phyloP scores from a whole-genome alignment of 2,113 vertebrate species.

The Bombycilla garrulus region DNA sequence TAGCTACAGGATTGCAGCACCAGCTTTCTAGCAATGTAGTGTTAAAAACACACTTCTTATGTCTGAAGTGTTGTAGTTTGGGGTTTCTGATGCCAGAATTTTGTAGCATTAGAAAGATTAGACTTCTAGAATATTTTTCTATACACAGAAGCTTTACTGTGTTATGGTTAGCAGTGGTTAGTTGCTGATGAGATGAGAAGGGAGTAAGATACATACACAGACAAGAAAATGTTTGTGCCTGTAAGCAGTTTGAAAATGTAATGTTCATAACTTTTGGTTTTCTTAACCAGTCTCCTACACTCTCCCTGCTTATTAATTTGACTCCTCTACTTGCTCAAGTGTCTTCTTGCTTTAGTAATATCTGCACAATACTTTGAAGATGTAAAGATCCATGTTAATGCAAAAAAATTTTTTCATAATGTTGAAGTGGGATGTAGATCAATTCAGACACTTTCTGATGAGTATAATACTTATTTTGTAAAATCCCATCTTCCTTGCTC shows the following conservation, averaged over 20 bases:
- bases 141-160: not conserved
- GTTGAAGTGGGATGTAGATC: not conserved
- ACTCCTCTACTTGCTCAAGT: not conserved
- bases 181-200: not conserved
- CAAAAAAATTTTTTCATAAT: not conserved
- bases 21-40: not conserved
- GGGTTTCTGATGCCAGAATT: not conserved
- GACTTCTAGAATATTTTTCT: not conserved
- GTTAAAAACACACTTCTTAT: rapidly evolving
- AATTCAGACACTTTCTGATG: not conserved
- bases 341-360: not conserved
- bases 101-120: not conserved
- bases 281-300: not conserved
- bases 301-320: not conserved
- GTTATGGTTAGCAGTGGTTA: not conserved
- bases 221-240: not conserved
- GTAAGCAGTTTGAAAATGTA: not conserved
- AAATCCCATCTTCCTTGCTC: not conserved
- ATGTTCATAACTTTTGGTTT: not conserved
- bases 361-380: not conserved
- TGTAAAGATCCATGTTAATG: not conserved
- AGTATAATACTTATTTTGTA: not conserved
- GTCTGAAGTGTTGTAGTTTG: not conserved
- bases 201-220: not conserved
- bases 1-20: not conserved